Evolutionary conservation across 30 jellyfish, hydroid and myxozoan genomes (phyloP).

Genomic region (Sanderia malayensis): DNA sequence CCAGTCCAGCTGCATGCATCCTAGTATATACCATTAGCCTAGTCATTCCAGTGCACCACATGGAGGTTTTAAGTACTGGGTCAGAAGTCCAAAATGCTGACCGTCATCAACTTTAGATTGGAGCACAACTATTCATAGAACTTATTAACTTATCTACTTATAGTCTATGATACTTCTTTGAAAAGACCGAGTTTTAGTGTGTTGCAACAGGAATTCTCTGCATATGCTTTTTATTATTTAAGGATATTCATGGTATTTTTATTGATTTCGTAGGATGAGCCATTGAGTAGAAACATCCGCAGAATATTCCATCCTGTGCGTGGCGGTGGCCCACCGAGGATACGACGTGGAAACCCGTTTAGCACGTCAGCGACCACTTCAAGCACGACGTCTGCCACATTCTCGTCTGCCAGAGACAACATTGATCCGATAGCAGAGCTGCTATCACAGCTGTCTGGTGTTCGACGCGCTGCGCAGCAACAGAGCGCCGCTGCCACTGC

Average conservation of each 20-base stretch:
- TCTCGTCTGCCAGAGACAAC: slow-evolving; percentile 89
- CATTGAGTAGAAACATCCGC: slow-evolving; percentile 87
- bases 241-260: not conserved
- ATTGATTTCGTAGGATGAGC: slow-evolving; percentile 69
- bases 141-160: no score
- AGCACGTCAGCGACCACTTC: slow-evolving; percentile 57
- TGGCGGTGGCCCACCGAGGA: slow-evolving; percentile 86
- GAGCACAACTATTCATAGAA: no score
- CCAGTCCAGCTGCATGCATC: no score
- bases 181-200: no score
- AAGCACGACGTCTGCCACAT: slow-evolving; percentile 66
- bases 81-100: no score
- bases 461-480: slow-evolving; percentile 96
- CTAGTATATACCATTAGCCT: no score
- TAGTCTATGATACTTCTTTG: no score
- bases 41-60: no score
- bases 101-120: no score
- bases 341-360: slow-evolving; percentile 74
- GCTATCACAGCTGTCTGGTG: slow-evolving; percentile 95
- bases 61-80: no score
- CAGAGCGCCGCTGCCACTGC: slow-evolving; percentile 95
- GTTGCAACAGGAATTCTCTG: no score
- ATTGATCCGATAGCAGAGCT: slow-evolving; percentile 97
- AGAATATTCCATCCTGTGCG: slow-evolving; percentile 90
- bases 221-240: not conserved